Evolutionary conservation across 1,140 invertebrate species (phyloP).

Genomic region (Drosophila arizonae): DNA sequence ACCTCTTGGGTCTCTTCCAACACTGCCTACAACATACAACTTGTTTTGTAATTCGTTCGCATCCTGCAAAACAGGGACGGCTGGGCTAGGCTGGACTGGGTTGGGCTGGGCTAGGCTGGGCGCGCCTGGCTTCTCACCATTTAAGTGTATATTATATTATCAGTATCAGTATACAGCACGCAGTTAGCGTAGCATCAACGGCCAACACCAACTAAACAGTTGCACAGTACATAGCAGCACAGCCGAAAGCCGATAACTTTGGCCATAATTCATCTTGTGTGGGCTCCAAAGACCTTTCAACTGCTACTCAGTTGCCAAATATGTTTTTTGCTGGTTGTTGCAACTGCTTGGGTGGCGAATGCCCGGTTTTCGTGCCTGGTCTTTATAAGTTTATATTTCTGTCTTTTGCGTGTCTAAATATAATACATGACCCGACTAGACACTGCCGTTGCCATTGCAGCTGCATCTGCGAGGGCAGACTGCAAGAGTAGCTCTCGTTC

Average conservation of each 20-base stretch:
- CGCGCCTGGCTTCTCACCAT: neutral
- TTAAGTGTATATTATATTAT: slow-evolving; percentile 53
- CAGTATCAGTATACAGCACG: slow-evolving; percentile 48
- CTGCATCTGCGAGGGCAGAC: slow-evolving; percentile 20
- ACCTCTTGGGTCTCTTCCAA: no score
- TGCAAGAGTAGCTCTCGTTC: slow-evolving; percentile 36
- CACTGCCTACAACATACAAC: neutral
- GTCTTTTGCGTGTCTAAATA: slow-evolving; percentile 73
- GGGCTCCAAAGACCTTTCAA: slow-evolving; percentile 70
- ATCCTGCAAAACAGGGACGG: neutral
- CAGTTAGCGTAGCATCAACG: slow-evolving; percentile 16
- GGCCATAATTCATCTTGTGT: slow-evolving; percentile 65
- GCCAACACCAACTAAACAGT: slow-evolving; percentile 46
- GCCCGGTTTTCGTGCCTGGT: slow-evolving; percentile 32
- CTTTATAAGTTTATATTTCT: slow-evolving; percentile 78
- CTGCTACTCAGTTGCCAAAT: slow-evolving; percentile 74
- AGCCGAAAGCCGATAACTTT: slow-evolving; percentile 62
- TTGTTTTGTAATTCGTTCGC: slow-evolving; percentile 36
- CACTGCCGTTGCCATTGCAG: slow-evolving; percentile 10
- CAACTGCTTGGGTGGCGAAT: slow-evolving; percentile 32
- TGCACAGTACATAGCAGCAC: slow-evolving; percentile 1
- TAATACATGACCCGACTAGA: slow-evolving; percentile 62
- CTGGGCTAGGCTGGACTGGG: no score
- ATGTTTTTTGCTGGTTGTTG: slow-evolving; percentile 51
- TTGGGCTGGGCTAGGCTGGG: no score